Evolutionary conservation across 2,888 invertebrate genomes (phyloP), one percentile per base, ranked within the genome.

Genomic region (Phyllotreta cruciferae): DNA sequence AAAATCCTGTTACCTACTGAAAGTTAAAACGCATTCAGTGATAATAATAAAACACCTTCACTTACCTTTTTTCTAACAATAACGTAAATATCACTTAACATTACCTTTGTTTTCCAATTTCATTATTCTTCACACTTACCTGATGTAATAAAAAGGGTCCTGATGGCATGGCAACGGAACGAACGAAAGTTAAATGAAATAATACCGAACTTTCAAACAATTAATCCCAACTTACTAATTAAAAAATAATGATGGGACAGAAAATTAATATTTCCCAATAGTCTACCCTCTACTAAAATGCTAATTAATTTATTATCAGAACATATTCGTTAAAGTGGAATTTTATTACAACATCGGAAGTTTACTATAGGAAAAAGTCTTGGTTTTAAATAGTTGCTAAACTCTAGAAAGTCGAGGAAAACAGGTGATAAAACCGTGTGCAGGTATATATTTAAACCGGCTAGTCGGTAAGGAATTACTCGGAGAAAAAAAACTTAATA

Each of bases 351-450:
- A 24, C 24, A 24, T 24, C 24, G 24, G 24, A 24, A 24, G 24
- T 24, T 24, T 24, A 24, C 24, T 24, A 24, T 4, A 24, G 24
- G 24, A 24, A 55, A 55, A 42, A 8, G 55, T 42, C 42, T 34
- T 35, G 10, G 10, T 55, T 55, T 55, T 55, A 55, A 55, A 42
- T 35, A 55, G 42, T 55, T 55, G 42, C 10, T 42, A 34, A 55
- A 55, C 41, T 42, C 44, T 14, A 10, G 44, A 11, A 14, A 39
- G 39, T 54, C 54, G 9, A 34, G 55, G 42, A 53, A 53, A 53
- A 53, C 13, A 24, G 39, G 53, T 38, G 38, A 39, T 35, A 35
- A 52, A 52, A 53, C 39, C 39, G 24, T 24, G 36, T 52, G 11
- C 11, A 11, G 24, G 53, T 53, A 53, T n/a, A 24, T 53, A 39